phyloP scores from a whole-genome alignment of 2,113 vertebrate genomes.

The Fregetta grallaria region DNA sequence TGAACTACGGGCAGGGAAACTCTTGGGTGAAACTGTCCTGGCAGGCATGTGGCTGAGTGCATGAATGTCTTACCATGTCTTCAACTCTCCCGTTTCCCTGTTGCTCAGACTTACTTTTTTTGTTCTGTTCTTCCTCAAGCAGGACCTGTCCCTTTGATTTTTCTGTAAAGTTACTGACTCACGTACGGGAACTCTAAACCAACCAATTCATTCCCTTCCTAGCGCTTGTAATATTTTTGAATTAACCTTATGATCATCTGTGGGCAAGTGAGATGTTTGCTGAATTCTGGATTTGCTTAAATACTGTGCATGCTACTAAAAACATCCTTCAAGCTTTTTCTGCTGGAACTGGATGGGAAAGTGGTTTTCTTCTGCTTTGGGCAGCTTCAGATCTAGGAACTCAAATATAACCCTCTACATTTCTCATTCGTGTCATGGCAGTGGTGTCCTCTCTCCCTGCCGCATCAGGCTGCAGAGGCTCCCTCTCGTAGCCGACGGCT shows the following conservation, averaged over 20 bases:
- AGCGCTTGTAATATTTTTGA: neutral
- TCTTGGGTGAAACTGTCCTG: neutral
- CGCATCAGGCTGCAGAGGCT: fast-evolving
- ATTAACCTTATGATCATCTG: neutral
- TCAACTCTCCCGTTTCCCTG: neutral
- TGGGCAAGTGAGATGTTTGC: neutral
- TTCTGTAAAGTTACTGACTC: constrained; percentile 29
- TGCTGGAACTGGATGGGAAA: neutral
- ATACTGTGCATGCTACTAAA: neutral
- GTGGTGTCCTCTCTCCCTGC: neutral
- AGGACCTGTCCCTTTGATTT: neutral
- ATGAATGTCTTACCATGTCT: neutral
- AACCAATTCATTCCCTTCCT: neutral
- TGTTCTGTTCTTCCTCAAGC: neutral
- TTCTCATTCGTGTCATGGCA: fast-evolving
- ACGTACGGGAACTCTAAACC: neutral
- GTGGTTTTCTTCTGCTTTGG: neutral
- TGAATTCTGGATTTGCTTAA: neutral
- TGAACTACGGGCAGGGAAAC: neutral
- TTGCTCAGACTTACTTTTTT: neutral
- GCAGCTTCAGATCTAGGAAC: neutral
- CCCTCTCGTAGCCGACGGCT: neutral
- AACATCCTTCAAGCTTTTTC: neutral
- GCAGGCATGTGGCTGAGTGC: neutral
- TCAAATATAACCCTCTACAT: neutral